These are phyloP conservation scores for Chlorops oryzae DNA, from an alignment of 1,140 invertebrate genomes.

Conservation along the genomic window DNA sequence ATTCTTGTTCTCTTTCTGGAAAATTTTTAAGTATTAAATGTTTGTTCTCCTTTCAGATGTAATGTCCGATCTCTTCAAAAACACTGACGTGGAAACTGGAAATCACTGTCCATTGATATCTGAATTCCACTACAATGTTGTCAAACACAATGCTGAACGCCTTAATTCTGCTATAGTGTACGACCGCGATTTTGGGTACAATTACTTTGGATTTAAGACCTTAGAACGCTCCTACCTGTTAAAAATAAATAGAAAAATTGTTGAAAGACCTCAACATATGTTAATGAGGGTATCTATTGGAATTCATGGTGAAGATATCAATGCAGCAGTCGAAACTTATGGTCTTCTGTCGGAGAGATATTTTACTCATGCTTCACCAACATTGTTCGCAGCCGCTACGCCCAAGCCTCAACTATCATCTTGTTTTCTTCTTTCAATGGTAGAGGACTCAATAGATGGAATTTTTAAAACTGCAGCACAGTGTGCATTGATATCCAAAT, in stretches of 20 bases:
- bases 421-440: constrained; percentile 94
- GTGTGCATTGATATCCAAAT: constrained; percentile 95
- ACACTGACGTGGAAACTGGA: constrained; percentile 67
- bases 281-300: constrained; percentile 96
- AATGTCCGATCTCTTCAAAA: constrained; percentile 78
- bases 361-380: constrained; percentile 98
- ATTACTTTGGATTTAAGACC: constrained; percentile 99
- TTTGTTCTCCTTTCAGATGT: constrained; percentile 71
- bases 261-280: constrained; percentile 97
- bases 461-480: constrained; percentile 93
- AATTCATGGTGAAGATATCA: constrained; percentile 92
- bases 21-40: neutral
- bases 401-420: constrained; percentile 87
- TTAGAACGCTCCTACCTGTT: constrained; percentile 92
- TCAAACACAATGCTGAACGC: constrained; percentile 79
- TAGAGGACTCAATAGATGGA: constrained; percentile 96
- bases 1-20: neutral
- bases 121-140: constrained; percentile 73
- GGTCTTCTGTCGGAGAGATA: constrained; percentile 92
- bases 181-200: constrained; percentile 94
- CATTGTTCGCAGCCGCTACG: constrained; percentile 93
- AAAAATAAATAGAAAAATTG: constrained; percentile 90
- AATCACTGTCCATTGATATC: constrained; percentile 76
- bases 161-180: constrained; percentile 97
- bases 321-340: constrained; percentile 92